phyloP scores from a whole-genome alignment of 1,140 invertebrate species.

The Choristoneura fumiferana region DNA sequence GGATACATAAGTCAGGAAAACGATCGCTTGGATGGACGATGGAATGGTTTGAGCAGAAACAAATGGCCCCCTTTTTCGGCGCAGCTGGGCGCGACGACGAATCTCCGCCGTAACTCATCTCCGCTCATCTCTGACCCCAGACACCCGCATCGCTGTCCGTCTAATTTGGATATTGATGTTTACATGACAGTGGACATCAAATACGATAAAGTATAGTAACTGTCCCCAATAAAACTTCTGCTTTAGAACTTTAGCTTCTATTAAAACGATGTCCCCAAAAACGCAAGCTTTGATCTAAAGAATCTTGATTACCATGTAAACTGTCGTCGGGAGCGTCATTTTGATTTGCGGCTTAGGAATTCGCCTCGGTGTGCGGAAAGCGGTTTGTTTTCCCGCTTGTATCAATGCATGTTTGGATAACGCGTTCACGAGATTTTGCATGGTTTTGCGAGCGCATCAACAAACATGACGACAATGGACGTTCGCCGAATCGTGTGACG shows the following conservation, averaged over 20 bases:
- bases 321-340: neutral
- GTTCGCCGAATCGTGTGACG: constrained; percentile 68
- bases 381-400: constrained; percentile 46
- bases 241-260: neutral
- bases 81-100: too few species aligned
- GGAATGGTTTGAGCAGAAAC: too few species aligned
- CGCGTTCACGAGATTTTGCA: constrained; percentile 60
- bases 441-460: constrained; percentile 58
- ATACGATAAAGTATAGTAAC: neutral
- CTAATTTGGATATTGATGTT: constrained; percentile 19
- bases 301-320: constrained; percentile 14
- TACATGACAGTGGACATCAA: constrained; percentile 16
- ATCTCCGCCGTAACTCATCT: constrained; percentile 38
- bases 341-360: constrained; percentile 31
- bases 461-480: constrained; percentile 71
- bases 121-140: constrained; percentile 23
- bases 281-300: constrained; percentile 9
- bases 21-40: too few species aligned
- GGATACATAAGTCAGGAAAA: too few species aligned
- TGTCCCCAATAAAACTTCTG: neutral
- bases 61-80: too few species aligned
- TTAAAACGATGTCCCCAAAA: constrained; percentile 5
- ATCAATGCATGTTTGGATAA: constrained; percentile 49
- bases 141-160: constrained; percentile 49
- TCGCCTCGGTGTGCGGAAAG: constrained; percentile 42